These are phyloP conservation scores for Phrynosoma blainvillii DNA, from an alignment of 2,113 vertebrate genomes.

Conservation along the genomic window DNA sequence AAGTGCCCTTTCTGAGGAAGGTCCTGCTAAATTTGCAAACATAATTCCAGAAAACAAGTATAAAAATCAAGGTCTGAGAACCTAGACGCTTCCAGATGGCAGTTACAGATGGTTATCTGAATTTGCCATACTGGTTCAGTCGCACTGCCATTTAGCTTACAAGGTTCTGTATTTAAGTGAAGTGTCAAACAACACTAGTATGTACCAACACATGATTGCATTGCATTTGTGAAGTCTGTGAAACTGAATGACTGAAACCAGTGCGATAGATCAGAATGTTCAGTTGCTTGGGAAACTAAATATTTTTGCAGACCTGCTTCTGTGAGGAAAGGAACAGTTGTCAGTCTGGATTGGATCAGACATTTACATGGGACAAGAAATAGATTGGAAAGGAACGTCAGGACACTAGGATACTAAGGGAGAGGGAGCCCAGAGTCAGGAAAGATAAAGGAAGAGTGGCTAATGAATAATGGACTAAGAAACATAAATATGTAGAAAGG, in stretches of 20 bases:
- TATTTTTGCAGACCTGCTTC: neutral
- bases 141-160: neutral
- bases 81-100: neutral
- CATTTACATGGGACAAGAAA: too few relatives aligned
- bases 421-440: neutral
- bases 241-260: neutral
- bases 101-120: neutral
- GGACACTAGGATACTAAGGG: neutral
- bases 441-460: neutral
- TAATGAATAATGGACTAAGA: too few relatives aligned
- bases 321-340: neutral
- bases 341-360: neutral
- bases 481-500: neutral
- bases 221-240: neutral
- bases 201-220: neutral
- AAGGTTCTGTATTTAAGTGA: neutral
- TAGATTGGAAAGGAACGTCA: too few relatives aligned
- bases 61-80: neutral
- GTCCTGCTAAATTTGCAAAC: neutral
- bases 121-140: neutral
- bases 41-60: neutral
- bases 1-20: neutral
- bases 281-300: neutral
- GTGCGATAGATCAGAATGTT: too few relatives aligned
- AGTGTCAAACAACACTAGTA: neutral